These are phyloP conservation scores for Salarias fasciatus DNA, from an alignment of 2,797 vertebrate genomes.

Conservation along the genomic window DNA sequence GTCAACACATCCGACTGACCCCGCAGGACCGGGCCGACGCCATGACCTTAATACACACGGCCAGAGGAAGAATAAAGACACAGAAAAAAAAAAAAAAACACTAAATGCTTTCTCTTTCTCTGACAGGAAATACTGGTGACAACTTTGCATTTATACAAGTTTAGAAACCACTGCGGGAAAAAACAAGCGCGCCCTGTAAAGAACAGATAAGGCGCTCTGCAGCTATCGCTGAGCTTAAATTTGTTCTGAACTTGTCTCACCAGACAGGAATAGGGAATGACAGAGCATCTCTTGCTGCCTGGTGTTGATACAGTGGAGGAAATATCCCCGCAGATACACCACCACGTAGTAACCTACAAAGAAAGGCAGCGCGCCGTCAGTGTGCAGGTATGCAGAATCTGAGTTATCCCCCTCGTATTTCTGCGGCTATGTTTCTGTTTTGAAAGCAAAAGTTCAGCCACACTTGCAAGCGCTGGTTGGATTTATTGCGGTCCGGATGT, in stretches of 20 bases:
- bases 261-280: conserved; percentile 92
- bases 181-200: background rate
- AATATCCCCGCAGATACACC: conserved; percentile 88
- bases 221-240: conserved; percentile 9
- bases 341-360: conserved; percentile 89
- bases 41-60: conserved; percentile 73
- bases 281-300: conserved; percentile 92
- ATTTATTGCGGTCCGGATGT: conserved; percentile 1
- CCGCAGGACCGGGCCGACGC: conserved; percentile 76
- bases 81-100: background rate
- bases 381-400: background rate
- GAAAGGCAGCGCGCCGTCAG: conserved; percentile 37
- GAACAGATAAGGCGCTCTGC: background rate
- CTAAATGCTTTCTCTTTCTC: background rate
- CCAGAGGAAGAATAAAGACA: conserved; percentile 6
- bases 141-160: background rate
- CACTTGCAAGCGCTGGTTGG: conserved; percentile 3
- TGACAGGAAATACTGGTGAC: background rate
- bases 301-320: conserved; percentile 94
- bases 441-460: conserved; percentile 11
- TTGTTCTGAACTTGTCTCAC: conserved; percentile 68
- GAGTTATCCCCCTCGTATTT: too few relatives aligned
- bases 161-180: background rate
- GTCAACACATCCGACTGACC: conserved; percentile 61
- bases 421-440: background rate